These are phyloP conservation scores for Metallyticus violacea DNA, from an alignment of 2,888 invertebrate genomes.

Conservation along the genomic window DNA sequence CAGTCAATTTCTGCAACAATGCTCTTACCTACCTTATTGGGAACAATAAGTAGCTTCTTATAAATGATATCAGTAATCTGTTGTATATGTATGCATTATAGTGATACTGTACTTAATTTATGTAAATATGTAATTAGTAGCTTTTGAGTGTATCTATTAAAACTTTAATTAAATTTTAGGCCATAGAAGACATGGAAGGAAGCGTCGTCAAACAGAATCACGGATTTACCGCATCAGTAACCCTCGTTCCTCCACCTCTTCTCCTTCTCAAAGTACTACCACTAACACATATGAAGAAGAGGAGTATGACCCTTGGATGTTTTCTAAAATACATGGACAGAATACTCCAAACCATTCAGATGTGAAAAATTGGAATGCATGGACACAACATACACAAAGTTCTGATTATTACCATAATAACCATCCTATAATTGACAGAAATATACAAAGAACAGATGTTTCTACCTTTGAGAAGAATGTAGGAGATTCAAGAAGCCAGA, in stretches of 20 bases:
- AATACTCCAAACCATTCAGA: neutral
- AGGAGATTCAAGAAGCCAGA: too few species aligned
- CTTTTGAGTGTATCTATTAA: neutral
- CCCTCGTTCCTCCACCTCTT: slow-evolving; percentile 18
- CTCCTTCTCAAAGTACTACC: neutral
- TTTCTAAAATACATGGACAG: slow-evolving; percentile 30
- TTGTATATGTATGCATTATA: neutral
- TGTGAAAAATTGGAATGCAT: too few species aligned
- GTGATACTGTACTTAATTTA: neutral
- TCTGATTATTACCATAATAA: too few species aligned
- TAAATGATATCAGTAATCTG: too few species aligned
- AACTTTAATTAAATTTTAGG: slow-evolving; percentile 22
- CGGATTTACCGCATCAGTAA: slow-evolving; percentile 29
- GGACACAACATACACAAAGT: too few species aligned
- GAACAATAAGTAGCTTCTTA: too few species aligned
- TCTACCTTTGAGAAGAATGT: too few species aligned
- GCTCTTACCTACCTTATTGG: too few species aligned
- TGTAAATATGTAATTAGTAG: neutral
- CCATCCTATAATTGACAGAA: too few species aligned
- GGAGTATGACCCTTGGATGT: slow-evolving; percentile 35
- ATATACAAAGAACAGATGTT: too few species aligned
- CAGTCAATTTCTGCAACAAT: too few species aligned
- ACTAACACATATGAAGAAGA: slow-evolving; percentile 6
- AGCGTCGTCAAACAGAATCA: slow-evolving; percentile 20
- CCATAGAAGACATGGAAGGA: slow-evolving; percentile 15